Evolutionary conservation across 2,888 invertebrate species (phyloP).

Genomic region (Drosophila eohydei): DNA sequence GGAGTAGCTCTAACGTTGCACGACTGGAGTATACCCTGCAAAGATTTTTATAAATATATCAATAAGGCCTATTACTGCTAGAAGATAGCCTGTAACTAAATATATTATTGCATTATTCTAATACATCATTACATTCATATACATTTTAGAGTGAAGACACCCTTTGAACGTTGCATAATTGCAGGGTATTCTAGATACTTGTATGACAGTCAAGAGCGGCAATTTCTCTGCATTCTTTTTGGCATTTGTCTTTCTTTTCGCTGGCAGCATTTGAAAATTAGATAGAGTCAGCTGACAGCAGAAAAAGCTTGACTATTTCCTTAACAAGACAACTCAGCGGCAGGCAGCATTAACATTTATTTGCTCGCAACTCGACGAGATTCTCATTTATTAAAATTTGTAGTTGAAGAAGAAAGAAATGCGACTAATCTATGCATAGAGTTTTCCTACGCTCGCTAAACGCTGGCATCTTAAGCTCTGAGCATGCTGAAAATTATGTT

Average conservation of each 20-base stretch:
- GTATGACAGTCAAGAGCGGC: slow-evolving; percentile 27
- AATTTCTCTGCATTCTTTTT: slow-evolving; percentile 33
- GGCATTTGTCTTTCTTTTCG: slow-evolving; percentile 15
- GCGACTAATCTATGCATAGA: not conserved
- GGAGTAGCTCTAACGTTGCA: too few species aligned
- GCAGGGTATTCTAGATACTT: slow-evolving; percentile 15
- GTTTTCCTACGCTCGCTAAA: slow-evolving; percentile 1
- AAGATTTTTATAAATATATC: not conserved
- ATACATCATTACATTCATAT: too few species aligned
- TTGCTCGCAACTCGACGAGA: not conserved
- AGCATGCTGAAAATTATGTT: slow-evolving; percentile 9
- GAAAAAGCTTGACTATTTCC: slow-evolving; percentile 11
- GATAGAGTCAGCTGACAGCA: slow-evolving; percentile 23
- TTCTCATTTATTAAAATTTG: slow-evolving; percentile 6
- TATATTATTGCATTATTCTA: not conserved
- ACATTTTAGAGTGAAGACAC: too few species aligned
- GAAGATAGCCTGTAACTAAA: not conserved
- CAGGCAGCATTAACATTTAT: slow-evolving; percentile 15
- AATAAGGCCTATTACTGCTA: not conserved
- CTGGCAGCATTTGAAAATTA: slow-evolving; percentile 36
- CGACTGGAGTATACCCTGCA: slow-evolving; percentile 2
- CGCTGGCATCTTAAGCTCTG: not conserved
- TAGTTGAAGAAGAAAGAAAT: not conserved
- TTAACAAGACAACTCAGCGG: slow-evolving; percentile 2
- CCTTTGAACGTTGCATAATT: not conserved